Base-by-base conservation (phyloP, 1,140 invertebrate species). In the Glomeris maerens region DNA sequence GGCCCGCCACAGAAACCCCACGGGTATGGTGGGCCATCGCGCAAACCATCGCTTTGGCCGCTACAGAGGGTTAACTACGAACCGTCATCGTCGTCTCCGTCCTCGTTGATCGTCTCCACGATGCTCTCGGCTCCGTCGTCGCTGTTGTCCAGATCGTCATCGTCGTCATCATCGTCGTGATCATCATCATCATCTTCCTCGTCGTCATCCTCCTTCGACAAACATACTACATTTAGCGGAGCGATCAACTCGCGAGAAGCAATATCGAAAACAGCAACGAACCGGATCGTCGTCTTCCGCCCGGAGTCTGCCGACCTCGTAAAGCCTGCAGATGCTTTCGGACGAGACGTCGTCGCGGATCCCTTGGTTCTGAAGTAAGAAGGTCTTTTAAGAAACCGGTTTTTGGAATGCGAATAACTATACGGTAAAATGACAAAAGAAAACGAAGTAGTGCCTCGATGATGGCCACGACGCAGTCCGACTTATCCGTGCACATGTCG, bases 401-500 rank as follows among this genome's bases (percentile, higher is more conserved):
- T n/a, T 14, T 23, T 45, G n/a, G 21, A 5, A 5, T 7, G 5
- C n/a, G 3, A 23, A 27, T 45, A 5, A 26, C n/a, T 23, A 3
- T 20, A 45, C 44, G 20, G 48, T 49, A 49, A 41, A 41, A 22
- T 25, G 13, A 42, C 22, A 5, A 25, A 61, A 55, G 0, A 60
- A 59, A 14, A 55, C 56, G 57, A 52, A 27, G 42, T 50, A 52
- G 54, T 53, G 69, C 67, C 60, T 77, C 75, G 28, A 76, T 63
- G 10, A 74, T 63, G 22, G 71, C 70, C 42, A 76, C 54, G 78
- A 83, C 63, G 82, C 83, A 60, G 78, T 89, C 63, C 13, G 57
- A 54, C 39, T 62, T 60, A 52, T 73, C 71, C 10, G 65, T 62
- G 48, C 66, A 68, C 5, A 76, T 55, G 51, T 72, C 69, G 50